Percentiles rank a stretch among this genome's conserved stretches.
Conservation (phyloP, 35 echinoderm and acorn worm genomes). For the Eucidaris tribuloides region DNA sequence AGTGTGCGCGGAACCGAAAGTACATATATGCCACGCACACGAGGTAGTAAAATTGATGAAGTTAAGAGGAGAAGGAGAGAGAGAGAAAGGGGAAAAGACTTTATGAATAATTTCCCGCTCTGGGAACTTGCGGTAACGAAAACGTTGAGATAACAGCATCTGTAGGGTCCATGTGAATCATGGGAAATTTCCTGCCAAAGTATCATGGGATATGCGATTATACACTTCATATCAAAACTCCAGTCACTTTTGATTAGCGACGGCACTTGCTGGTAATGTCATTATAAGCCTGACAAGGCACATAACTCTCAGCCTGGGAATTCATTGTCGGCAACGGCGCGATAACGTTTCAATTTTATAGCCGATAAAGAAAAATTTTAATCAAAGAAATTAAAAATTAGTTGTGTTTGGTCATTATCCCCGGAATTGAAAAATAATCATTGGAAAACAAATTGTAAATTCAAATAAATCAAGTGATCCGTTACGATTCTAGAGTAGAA, state of each 20-base stretch:
- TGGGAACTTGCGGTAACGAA: constrained; percentile 10
- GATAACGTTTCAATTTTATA: background rate
- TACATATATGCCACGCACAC: background rate
- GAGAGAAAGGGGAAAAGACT: constrained; percentile 17
- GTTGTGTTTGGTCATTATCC: no score
- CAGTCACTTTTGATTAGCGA: constrained; percentile 8
- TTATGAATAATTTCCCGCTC: constrained; percentile 29
- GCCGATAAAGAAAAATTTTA: no score
- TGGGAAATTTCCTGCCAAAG: constrained; percentile 14
- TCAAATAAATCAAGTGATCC: no score
- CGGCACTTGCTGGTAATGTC: background rate
- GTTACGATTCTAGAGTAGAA: no score
- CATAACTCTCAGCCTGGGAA: background rate
- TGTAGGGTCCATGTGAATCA: constrained; percentile 10
- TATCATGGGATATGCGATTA: background rate
- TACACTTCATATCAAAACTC: background rate
- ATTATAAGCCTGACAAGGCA: constrained; percentile 4
- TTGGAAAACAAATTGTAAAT: no score
- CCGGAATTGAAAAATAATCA: no score
- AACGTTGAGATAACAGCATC: constrained; percentile 1
- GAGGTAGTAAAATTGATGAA: background rate
- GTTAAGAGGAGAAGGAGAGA: background rate
- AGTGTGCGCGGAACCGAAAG: background rate
- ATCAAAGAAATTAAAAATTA: no score
- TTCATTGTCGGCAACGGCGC: background rate